Evolutionary conservation across 2,888 invertebrate species (phyloP), one percentile per base, ranked within the genome.

Genomic region (Drosophila glabriapex): DNA sequence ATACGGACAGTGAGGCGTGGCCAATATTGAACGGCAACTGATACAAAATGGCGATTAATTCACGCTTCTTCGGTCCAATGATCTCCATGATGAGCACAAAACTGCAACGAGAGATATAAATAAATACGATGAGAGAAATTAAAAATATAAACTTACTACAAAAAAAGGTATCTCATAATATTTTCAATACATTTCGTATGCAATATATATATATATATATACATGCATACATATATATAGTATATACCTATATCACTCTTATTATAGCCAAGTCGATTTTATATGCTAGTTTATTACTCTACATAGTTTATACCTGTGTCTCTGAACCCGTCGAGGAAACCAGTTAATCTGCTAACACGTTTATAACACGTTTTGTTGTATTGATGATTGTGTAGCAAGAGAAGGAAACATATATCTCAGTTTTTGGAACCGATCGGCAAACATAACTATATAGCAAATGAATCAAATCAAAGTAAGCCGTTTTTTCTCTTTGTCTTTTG

Each of bases 21-120:
- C 96, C 96, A 33, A 96, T 86, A 83, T 96, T 95, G 89, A 96
- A 96, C 1, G 96, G 96, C 77, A 96, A 93, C 82, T 96, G 96
- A 89, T 96, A 96, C 0, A 96, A 86, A 19, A 96, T 95, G 0
- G 91, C 88, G 33, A 93, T 64, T 1, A 91, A 4, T 78, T 95
- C 95, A 78, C 95, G 94, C 81, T 94, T 94, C 52, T 94, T 94
- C 0, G 94, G 93, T 0, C 96, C 96, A 62, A 96, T 94, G 31
- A 96, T 92, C 91, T 96, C 96, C 96, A 96, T 96, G 12, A 95
- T 94, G 6, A 96, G 93, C 4, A 96, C 96, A 78, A 96, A 96
- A 89, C 96, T 96, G 63, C 3, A 46, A 35, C 29, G 4, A 12
- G n/a, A 25, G 12, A 19, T 12, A 31, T 7, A 35, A 7, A 25